These are phyloP conservation scores for Acheta domesticus DNA, from an alignment of 2,888 invertebrate species.

Conservation along the genomic window DNA sequence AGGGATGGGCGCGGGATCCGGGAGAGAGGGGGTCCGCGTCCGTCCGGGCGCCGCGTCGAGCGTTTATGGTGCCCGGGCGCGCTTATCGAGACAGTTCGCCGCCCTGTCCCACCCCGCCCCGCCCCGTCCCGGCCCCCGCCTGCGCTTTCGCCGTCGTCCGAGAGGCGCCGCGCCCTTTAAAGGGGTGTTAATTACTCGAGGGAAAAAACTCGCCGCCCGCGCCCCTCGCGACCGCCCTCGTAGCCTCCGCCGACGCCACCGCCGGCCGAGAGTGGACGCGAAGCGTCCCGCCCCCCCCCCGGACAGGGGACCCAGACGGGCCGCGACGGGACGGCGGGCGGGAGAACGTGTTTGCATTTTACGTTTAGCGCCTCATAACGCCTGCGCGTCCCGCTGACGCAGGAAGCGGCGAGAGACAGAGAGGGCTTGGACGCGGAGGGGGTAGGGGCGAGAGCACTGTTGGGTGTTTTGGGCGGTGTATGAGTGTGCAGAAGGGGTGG, in stretches of 20 bases:
- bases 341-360: neutral
- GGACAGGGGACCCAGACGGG: neutral
- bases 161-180: neutral
- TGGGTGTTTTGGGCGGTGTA: too few species aligned
- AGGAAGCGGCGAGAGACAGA: neutral
- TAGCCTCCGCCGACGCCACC: neutral
- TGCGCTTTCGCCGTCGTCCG: neutral
- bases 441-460: neutral
- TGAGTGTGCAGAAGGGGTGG: too few species aligned
- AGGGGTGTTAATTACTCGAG: neutral
- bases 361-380: constrained; percentile 1
- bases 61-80: neutral
- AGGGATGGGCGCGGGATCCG: neutral
- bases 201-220: neutral
- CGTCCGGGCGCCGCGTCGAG: neutral
- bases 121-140: neutral
- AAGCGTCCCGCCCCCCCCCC: too few species aligned
- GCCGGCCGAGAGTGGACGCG: neutral
- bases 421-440: neutral
- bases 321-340: neutral
- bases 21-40: too few species aligned
- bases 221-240: neutral
- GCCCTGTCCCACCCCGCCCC: neutral
- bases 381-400: neutral
- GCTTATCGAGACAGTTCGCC: constrained; percentile 1